Base-by-base conservation (phyloP, 2,888 invertebrate species). In the Dryobotodes eremita region DNA sequence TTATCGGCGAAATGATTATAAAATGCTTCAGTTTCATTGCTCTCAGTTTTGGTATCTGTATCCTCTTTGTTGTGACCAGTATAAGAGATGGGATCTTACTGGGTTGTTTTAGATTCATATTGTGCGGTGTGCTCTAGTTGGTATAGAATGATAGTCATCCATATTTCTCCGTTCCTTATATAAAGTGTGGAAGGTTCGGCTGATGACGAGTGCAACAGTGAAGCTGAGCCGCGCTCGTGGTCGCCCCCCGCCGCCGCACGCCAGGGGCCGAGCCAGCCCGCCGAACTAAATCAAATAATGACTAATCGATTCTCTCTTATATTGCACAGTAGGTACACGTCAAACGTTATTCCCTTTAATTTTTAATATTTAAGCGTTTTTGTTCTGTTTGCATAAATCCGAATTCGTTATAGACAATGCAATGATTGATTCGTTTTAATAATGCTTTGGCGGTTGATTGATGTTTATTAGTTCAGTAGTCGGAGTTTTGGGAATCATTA, bases 321-420 rank as follows among this genome's bases (percentile, higher is more conserved):
- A 97, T 97, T 96, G 96, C 96, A 97, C 97, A 96, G 97, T 96
- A 97, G 97, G 96, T 96, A 96, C 95, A 97, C 96, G 96, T 96
- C 96, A 96, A 96, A 96, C 92, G 94, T 94, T 95, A 95, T 96
- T 95, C 95, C 94, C 94, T 94, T 96, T 95, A 95, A 95, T 96
- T 96, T 96, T 96, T 94, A 94, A 94, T 93, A 93, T 92, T 94
- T 86, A 86, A 87, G 80, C 80, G 81, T 89, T 89, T 93, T 95
- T 94, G 92, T 94, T 93, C 92, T 95, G 93, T 96, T 96, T 96
- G 95, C 96, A 96, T 96, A 95, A 96, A 95, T 94, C 93, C 94
- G 92, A 93, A 94, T 95, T 95, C 94, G 93, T 95, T 96, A 96
- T 95, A 96, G 96, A 96, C 96, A 96, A 96, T 94, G 90, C 91